Percentiles rank a stretch among this genome's conserved stretches.
Conservation (phyloP, 1,140 invertebrate species). For the Zaprionus camerounensis region DNA sequence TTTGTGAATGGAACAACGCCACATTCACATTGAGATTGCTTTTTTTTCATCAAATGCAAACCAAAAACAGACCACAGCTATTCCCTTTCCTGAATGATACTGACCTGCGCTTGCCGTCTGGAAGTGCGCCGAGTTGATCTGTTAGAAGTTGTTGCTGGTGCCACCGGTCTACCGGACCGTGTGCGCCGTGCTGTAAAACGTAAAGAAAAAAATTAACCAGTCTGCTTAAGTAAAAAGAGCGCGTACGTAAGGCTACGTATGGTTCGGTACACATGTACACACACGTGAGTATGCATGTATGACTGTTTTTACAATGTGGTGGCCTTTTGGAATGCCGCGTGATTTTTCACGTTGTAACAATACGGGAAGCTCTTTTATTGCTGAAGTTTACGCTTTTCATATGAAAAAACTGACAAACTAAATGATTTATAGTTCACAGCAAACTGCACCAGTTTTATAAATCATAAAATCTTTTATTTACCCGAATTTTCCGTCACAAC, state of each 20-base stretch:
- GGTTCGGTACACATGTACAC: neutral
- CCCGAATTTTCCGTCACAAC: constrained; percentile 70
- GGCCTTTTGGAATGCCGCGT: constrained; percentile 50
- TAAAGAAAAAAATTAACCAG: constrained; percentile 1
- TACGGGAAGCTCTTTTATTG: neutral
- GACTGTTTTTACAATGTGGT: constrained; percentile 30
- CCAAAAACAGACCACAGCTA: neutral
- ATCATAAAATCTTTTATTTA: constrained; percentile 49
- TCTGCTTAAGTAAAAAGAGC: constrained; percentile 25
- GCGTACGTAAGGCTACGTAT: constrained; percentile 12
- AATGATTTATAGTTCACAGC: constrained; percentile 19
- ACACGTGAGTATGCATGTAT: constrained; percentile 24
- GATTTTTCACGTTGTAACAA: constrained; percentile 45
- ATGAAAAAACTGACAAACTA: neutral
- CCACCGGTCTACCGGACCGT: constrained; percentile 71
- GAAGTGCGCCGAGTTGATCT: constrained; percentile 67
- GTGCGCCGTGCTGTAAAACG: constrained; percentile 70
- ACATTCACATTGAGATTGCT: constrained; percentile 71
- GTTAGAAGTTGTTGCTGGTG: constrained; percentile 37
- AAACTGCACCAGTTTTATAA: neutral
- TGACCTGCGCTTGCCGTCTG: constrained; percentile 71
- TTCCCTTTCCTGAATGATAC: constrained; percentile 26
- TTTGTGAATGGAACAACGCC: constrained; percentile 81
- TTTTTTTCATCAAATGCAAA: constrained; percentile 69
- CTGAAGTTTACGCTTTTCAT: neutral